Percentiles rank a stretch among this genome's conserved stretches.
Evolutionary conservation across 2,888 invertebrate genomes (phyloP).

Genomic region (Macropis europaea): DNA sequence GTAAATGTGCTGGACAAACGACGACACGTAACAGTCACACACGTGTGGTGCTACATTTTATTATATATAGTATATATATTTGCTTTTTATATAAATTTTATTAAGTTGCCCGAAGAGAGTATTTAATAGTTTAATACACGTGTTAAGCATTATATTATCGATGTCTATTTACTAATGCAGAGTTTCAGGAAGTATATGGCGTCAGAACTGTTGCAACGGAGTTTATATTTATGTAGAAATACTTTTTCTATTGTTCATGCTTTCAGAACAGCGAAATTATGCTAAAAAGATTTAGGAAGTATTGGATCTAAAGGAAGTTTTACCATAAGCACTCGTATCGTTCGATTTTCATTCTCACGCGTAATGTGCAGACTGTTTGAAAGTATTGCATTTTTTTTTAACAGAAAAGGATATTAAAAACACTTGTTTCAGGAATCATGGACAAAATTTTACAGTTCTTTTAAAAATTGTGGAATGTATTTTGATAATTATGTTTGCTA

Average conservation of each 20-base stretch:
- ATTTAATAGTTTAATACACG: conserved; percentile 64
- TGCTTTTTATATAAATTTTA: conserved; percentile 66
- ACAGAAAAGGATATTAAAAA: conserved; percentile 17
- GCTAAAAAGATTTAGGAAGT: not conserved
- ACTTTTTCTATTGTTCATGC: conserved; percentile 27
- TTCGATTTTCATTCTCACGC: conserved; percentile 2
- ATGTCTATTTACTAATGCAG: conserved; percentile 49
- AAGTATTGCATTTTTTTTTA: conserved; percentile 40
- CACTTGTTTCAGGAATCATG: not conserved
- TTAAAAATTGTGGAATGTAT: conserved; percentile 12
- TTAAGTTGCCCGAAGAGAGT: conserved; percentile 64
- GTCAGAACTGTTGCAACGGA: conserved; percentile 30
- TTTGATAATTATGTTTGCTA: conserved; percentile 39
- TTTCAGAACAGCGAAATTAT: conserved; percentile 1
- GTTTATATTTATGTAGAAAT: conserved; percentile 38
- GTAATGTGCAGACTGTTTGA: conserved; percentile 21
- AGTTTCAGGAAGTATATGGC: conserved; percentile 30
- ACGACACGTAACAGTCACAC: conserved; percentile 46
- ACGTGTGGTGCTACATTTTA: conserved; percentile 59
- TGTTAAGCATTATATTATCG: conserved; percentile 50
- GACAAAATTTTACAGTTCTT: conserved; percentile 11
- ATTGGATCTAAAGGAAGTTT: conserved; percentile 12
- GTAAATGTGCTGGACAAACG: conserved; percentile 32
- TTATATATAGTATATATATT: conserved; percentile 48
- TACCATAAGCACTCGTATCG: conserved; percentile 2